Conservation (phyloP, 2,888 invertebrate species). For the Ariolimax columbianus region DNA sequence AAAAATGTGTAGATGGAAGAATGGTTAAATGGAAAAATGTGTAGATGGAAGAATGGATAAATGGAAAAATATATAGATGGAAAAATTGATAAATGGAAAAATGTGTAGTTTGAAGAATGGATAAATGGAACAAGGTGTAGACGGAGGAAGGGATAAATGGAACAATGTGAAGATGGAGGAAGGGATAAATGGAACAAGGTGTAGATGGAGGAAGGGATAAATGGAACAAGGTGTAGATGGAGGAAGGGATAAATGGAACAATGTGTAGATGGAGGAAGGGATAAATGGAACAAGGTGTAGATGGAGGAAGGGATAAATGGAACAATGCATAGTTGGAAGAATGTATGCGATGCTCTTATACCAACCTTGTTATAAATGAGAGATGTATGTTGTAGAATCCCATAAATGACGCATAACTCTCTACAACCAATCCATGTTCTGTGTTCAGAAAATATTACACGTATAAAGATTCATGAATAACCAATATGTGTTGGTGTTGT, state of each 20-base stretch:
- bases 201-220: neutral
- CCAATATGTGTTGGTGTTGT: no score
- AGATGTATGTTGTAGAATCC: neutral
- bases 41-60: slow-evolving; percentile 5
- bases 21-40: slow-evolving; percentile 14
- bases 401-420: neutral
- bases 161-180: no score
- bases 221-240: neutral
- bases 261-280: neutral
- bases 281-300: neutral
- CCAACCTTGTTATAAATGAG: neutral
- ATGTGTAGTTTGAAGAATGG: slow-evolving; percentile 22
- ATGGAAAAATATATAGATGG: slow-evolving; percentile 19
- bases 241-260: neutral
- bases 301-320: neutral
- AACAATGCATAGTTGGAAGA: no score
- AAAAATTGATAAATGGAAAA: slow-evolving; percentile 24
- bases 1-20: slow-evolving; percentile 3
- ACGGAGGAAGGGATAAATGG: neutral
- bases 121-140: slow-evolving; percentile 17
- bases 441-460: neutral
- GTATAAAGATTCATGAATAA: no score
- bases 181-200: neutral
- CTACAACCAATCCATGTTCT: slow-evolving; percentile 19
- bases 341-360: neutral